A percentile compares a stretch with the other conserved stretches of the same genome.
Conservation (phyloP, 2,113 vertebrate genomes). For the Gopherus evgoodei region DNA sequence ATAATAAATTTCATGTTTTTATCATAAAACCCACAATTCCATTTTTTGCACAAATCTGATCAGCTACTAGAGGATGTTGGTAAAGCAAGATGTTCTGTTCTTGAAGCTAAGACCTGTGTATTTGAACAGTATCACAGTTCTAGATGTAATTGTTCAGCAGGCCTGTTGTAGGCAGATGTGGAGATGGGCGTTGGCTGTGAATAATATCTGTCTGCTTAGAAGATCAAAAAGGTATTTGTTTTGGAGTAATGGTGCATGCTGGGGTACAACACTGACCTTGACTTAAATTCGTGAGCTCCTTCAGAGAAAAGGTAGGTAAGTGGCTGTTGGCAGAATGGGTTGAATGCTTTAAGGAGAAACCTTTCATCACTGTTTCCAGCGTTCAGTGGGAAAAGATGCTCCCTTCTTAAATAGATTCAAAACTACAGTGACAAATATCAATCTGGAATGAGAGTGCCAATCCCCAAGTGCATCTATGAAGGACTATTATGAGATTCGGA, state of each 20-base stretch:
- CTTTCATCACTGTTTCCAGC: not conserved
- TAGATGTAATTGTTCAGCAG: not conserved
- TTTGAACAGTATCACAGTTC: not conserved
- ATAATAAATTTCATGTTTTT: not conserved
- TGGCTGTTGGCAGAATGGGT: not conserved
- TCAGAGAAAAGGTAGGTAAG: not conserved
- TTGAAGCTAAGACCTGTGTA: rapidly evolving
- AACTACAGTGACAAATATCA: not conserved
- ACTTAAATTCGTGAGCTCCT: not conserved
- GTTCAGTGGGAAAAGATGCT: not conserved
- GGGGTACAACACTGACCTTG: not conserved
- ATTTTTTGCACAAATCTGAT: not conserved
- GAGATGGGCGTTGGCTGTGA: not conserved
- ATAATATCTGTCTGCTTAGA: rapidly evolving
- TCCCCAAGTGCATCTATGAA: not conserved
- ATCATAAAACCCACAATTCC: not conserved
- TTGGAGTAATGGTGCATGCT: rapidly evolving
- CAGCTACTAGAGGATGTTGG: rapidly evolving
- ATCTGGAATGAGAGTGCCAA: not conserved
- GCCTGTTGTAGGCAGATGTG: not conserved
- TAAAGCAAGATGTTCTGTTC: rapidly evolving
- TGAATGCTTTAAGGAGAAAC: not conserved
- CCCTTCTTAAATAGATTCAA: not conserved
- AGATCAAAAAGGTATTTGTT: not conserved
- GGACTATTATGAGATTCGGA: not conserved